Conservation (phyloP, 2,888 invertebrate genomes). For the Ophraella communa region DNA sequence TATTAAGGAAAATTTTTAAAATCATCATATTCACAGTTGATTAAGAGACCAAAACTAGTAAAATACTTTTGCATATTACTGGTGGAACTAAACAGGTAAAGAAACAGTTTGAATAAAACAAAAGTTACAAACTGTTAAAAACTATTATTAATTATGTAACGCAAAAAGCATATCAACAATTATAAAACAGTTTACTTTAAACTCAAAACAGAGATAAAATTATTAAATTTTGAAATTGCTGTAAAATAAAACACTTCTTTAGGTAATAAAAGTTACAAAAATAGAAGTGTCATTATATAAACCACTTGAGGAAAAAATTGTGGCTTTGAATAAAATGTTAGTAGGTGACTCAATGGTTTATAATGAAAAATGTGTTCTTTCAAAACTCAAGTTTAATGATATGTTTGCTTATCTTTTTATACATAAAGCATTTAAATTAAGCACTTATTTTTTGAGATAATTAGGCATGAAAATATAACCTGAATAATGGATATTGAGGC, state of each 20-base stretch:
- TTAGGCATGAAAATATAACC: too few species aligned
- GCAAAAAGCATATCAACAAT: neutral
- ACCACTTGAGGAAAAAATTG: neutral
- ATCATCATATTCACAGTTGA: slow-evolving; percentile 12
- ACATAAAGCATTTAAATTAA: too few species aligned
- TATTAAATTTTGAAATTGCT: neutral
- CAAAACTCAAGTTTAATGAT: too few species aligned
- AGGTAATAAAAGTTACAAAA: neutral
- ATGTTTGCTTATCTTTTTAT: too few species aligned
- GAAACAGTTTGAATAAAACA: slow-evolving; percentile 7
- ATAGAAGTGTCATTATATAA: neutral
- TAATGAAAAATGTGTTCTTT: too few species aligned
- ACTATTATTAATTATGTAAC: neutral
- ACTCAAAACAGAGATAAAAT: neutral
- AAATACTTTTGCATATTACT: slow-evolving; percentile 16
- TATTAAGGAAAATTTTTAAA: slow-evolving; percentile 1
- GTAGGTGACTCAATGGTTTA: neutral
- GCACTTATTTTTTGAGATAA: too few species aligned
- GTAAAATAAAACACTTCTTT: neutral
- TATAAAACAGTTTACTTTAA: neutral
- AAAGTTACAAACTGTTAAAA: neutral
- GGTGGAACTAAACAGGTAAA: slow-evolving; percentile 15
- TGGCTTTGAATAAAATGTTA: neutral
- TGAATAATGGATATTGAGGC: too few species aligned
- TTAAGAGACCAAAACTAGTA: slow-evolving; percentile 21